These are phyloP conservation scores for Serrognathus titanus DNA, from an alignment of 2,888 invertebrate species.

Conservation along the genomic window DNA sequence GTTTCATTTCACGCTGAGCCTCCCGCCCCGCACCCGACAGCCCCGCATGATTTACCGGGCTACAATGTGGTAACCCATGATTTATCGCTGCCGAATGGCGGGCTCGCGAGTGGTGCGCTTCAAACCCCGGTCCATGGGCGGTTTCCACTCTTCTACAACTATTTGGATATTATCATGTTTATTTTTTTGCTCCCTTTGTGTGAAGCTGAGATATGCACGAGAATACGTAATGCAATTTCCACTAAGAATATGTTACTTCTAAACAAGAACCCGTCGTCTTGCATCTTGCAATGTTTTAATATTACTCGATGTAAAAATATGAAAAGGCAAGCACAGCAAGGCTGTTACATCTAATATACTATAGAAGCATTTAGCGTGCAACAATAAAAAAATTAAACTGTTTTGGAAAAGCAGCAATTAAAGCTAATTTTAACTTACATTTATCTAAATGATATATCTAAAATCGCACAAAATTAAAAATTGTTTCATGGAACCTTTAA, in stretches of 20 bases:
- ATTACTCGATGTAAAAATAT: too few species aligned
- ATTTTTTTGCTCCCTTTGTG: constrained; percentile 18
- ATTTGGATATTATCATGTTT: constrained; percentile 33
- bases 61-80: constrained; percentile 69
- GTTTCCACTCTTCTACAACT: constrained; percentile 27
- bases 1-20: constrained; percentile 55
- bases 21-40: constrained; percentile 44
- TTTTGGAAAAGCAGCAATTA: too few species aligned
- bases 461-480: too few species aligned
- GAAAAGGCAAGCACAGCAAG: too few species aligned
- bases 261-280: background rate
- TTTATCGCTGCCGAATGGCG: constrained; percentile 61
- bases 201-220: constrained; percentile 1
- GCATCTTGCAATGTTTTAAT: background rate
- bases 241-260: constrained; percentile 6
- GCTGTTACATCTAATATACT: too few species aligned
- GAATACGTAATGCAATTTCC: constrained; percentile 13
- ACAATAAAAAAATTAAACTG: too few species aligned
- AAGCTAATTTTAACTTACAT: too few species aligned
- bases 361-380: too few species aligned
- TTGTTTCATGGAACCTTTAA: too few species aligned
- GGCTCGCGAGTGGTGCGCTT: constrained; percentile 48
- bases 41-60: constrained; percentile 62
- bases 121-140: constrained; percentile 36
- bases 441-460: too few species aligned